phyloP scores from a whole-genome alignment of 1,140 invertebrate species.

The Calliphora vicina region DNA sequence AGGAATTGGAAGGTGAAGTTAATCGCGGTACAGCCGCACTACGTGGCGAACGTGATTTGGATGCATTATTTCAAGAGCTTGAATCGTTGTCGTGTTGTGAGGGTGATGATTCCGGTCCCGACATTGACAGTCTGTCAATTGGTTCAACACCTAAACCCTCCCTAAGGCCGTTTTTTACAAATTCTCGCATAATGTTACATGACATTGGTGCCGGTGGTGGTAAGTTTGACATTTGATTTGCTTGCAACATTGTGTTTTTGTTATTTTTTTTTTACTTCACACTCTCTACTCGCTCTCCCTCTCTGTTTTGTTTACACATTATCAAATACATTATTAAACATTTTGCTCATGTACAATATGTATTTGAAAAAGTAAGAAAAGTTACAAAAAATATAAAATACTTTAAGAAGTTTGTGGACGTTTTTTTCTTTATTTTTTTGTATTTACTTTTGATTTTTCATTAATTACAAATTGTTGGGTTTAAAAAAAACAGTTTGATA shows the following conservation, averaged over 20 bases:
- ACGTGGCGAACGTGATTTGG: constrained; percentile 68
- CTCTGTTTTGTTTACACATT: no score
- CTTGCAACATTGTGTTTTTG: neutral
- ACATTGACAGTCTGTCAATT: constrained; percentile 95
- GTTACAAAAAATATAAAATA: neutral
- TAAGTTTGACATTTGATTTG: constrained; percentile 9
- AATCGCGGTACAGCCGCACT: constrained; percentile 63
- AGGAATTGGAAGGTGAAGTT: constrained; percentile 74
- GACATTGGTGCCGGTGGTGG: constrained; percentile 47
- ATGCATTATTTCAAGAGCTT: constrained; percentile 80
- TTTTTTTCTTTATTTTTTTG: neutral
- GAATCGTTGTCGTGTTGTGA: constrained; percentile 87
- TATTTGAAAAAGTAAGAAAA: neutral
- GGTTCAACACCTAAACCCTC: constrained; percentile 96
- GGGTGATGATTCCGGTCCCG: constrained; percentile 87
- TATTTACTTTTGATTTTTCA: neutral
- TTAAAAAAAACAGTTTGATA: neutral
- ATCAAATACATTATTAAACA: neutral
- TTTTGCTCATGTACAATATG: neutral
- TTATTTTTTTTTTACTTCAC: neutral
- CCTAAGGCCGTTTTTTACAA: constrained; percentile 92
- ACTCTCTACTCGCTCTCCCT: no score
- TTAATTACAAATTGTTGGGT: neutral
- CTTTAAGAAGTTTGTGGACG: neutral
- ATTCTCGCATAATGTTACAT: constrained; percentile 77